A percentile compares a stretch with the other conserved stretches of the same genome.
These are phyloP conservation scores for Sinocyclocheilus maitianheensis DNA, from an alignment of 2,113 vertebrate genomes.

Conservation along the genomic window DNA sequence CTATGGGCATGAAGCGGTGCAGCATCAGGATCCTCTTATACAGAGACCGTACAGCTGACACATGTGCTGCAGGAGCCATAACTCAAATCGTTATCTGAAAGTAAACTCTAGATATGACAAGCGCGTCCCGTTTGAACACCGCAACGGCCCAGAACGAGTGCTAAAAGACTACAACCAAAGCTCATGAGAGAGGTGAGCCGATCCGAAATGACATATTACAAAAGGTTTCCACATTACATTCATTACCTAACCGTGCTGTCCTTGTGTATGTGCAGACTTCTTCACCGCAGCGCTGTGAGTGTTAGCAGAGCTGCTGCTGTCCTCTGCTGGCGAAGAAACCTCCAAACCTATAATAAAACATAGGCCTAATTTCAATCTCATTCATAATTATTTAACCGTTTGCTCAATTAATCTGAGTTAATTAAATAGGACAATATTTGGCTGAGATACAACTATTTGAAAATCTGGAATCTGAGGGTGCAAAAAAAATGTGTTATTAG, in stretches of 20 bases:
- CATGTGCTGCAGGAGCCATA: constrained; percentile 69
- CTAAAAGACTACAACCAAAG: neutral
- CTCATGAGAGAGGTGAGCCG: neutral
- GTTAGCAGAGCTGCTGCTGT: neutral
- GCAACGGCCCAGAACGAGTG: neutral
- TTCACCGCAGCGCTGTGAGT: neutral
- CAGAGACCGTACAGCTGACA: constrained; percentile 71
- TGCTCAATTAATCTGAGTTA: too few relatives aligned
- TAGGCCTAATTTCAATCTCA: too few relatives aligned
- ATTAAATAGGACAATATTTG: too few relatives aligned
- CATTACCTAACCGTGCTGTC: neutral
- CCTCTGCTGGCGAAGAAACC: neutral
- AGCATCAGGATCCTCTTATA: constrained; percentile 84
- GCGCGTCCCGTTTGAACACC: too few relatives aligned
- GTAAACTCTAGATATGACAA: neutral
- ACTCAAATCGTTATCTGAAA: neutral
- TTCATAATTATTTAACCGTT: too few relatives aligned
- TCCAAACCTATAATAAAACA: too few relatives aligned
- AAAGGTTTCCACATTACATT: neutral
- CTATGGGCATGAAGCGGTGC: constrained; percentile 82
- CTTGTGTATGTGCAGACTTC: constrained; percentile 5
- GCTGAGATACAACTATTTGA: too few relatives aligned
- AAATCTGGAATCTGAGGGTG: too few relatives aligned
- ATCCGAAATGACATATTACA: neutral
- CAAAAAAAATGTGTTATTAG: too few relatives aligned